These are phyloP conservation scores for Gerris lacustris DNA, from an alignment of 2,888 invertebrate genomes.

Conservation along the genomic window DNA sequence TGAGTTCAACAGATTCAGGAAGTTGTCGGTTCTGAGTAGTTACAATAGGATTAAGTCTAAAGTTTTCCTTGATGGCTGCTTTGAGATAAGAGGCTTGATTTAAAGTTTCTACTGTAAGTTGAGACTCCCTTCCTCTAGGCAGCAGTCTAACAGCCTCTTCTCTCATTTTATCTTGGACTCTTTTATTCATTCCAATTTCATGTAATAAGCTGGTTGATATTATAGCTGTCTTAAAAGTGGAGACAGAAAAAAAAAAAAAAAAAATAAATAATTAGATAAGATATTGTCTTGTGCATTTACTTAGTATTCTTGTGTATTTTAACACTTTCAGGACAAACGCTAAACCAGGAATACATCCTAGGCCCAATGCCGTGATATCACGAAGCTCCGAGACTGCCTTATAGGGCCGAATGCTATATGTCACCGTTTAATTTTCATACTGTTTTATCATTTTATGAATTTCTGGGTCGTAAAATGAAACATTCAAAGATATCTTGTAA, in stretches of 20 bases:
- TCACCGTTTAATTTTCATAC: too few species aligned
- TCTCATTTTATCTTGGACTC: conserved; percentile 53
- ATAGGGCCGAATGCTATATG: too few species aligned
- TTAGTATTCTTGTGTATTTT: too few species aligned
- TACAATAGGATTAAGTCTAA: conserved; percentile 69
- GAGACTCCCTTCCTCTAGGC: conserved; percentile 39
- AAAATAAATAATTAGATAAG: too few species aligned
- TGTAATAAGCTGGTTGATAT: conserved; percentile 64
- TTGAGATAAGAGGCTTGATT: conserved; percentile 57
- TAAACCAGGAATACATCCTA: too few species aligned
- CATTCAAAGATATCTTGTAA: too few species aligned
- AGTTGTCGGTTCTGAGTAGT: conserved; percentile 68
- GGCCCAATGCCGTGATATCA: too few species aligned
- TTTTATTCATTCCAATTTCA: conserved; percentile 57
- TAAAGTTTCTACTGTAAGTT: conserved; percentile 44
- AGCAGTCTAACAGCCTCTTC: conserved; percentile 50
- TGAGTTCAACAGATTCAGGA: conserved; percentile 54
- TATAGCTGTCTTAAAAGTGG: conserved; percentile 55
- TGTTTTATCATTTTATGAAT: too few species aligned
- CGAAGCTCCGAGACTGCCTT: too few species aligned
- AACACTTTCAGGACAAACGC: too few species aligned
- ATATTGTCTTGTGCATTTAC: too few species aligned
- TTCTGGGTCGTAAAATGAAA: too few species aligned
- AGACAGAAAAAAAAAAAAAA: background rate
- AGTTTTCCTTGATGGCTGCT: conserved; percentile 70